phyloP scores from a whole-genome alignment of 2,888 invertebrate genomes.

The Toxonevra muliebris region DNA sequence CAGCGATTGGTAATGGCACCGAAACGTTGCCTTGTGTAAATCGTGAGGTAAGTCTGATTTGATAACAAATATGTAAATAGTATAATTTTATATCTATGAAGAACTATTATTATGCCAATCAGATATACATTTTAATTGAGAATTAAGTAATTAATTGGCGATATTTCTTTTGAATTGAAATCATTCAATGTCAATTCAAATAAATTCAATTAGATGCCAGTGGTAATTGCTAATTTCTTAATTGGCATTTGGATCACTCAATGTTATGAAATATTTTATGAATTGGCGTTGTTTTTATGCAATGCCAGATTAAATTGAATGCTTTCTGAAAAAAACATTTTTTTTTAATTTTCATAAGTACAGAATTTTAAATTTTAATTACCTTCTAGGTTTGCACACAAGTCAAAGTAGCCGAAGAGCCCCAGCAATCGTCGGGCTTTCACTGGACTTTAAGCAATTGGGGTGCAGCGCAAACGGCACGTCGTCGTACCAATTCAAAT shows the following conservation, averaged over 20 bases:
- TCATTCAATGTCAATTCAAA: too few species aligned
- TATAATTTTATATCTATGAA: not conserved
- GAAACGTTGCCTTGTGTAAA: slow-evolving; percentile 65
- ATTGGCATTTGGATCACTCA: too few species aligned
- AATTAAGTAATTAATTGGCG: too few species aligned
- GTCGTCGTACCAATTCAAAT: slow-evolving; percentile 66
- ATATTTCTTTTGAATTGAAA: too few species aligned
- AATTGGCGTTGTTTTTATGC: too few species aligned
- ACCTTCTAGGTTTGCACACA: slow-evolving; percentile 62
- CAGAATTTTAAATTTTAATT: not conserved
- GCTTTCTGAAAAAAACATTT: not conserved
- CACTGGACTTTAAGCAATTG: slow-evolving; percentile 72
- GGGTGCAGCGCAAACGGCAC: slow-evolving; percentile 66
- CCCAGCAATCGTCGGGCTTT: slow-evolving; percentile 65
- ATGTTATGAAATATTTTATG: too few species aligned
- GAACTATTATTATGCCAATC: not conserved
- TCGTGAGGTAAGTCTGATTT: slow-evolving; percentile 56
- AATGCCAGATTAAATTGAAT: too few species aligned
- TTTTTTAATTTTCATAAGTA: too few species aligned
- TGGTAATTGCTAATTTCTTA: too few species aligned
- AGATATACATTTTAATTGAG: too few species aligned
- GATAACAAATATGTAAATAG: not conserved
- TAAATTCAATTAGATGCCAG: too few species aligned
- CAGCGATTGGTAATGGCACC: slow-evolving; percentile 62
- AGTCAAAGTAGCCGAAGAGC: slow-evolving; percentile 61